Conservation (phyloP, 2,888 invertebrate species). For the Euzophera pinguis region DNA sequence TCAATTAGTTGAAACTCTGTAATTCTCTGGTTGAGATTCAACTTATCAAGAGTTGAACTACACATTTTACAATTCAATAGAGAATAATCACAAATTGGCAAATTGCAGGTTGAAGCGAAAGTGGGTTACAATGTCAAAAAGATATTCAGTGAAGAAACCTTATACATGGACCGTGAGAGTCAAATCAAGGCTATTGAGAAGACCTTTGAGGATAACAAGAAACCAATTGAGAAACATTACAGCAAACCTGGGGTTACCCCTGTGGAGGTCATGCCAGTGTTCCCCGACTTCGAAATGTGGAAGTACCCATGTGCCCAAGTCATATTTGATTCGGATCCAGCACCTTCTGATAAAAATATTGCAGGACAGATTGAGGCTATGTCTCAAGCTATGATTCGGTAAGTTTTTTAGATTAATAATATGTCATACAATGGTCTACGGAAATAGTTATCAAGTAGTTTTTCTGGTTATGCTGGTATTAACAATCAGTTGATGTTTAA, state of each 20-base stretch:
- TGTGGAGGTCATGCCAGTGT: conserved; percentile 90
- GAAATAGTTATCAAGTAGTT: too few species aligned
- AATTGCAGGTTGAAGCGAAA: conserved; percentile 92
- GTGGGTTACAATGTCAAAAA: conserved; percentile 99
- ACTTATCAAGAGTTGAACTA: neutral
- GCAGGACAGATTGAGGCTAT: conserved; percentile 97
- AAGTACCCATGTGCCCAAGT: conserved; percentile 99
- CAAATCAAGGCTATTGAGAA: conserved; percentile 98
- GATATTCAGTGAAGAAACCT: conserved; percentile 92
- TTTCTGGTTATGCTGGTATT: too few species aligned
- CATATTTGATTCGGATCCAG: conserved; percentile 99
- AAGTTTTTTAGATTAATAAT: conserved; percentile 20
- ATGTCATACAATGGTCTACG: too few species aligned
- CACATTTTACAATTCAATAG: neutral
- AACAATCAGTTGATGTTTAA: too few species aligned
- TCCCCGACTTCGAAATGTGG: conserved; percentile 98
- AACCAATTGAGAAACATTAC: conserved; percentile 93
- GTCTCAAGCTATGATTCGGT: conserved; percentile 99
- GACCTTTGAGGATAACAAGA: conserved; percentile 95
- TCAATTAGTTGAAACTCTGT: too few species aligned
- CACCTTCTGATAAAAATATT: conserved; percentile 91
- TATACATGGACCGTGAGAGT: conserved; percentile 97
- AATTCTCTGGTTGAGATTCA: too few species aligned
- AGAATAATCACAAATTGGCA: neutral
- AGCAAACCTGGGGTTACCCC: conserved; percentile 97